Base-by-base conservation (phyloP, 1,140 invertebrate species). In the Megalopta genalis region DNA sequence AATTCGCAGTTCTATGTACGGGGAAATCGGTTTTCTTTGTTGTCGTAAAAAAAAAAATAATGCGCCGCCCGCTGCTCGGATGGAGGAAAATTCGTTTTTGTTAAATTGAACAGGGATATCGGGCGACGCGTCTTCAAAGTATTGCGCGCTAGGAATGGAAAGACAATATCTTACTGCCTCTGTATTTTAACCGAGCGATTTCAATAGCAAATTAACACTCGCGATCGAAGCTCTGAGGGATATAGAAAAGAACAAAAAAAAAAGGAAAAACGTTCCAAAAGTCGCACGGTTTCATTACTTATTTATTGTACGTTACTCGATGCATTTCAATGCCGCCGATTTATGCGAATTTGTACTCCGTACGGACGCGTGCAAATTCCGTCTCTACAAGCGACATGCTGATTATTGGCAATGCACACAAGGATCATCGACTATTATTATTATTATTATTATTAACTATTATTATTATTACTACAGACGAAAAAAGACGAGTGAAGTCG, bases 291-390 rank as follows among this genome's bases (percentile, higher is more conserved):
- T 27, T 21, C 42, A 46, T 46, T 46, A 42, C 18, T 68, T 80
- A 80, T 80, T 79, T 80, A 75, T 80, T 73, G 37, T 37, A 68
- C 27, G 25, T 66, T 75, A 46, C 54, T 66, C 23, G 39, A 60
- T 79, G 60, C 69, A 78, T 70, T 79, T 73, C 14, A 21, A 39
- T 54, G 52, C 46, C 25, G 27, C 25, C n/a, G 32, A 14, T 39
- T 52, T 21, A 74, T 14, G 23, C 23, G 39, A 59, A 54, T 54
- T 27, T 68, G 12, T 69, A 25, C 57, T 46, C 42, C 10, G 1
- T 12, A 60, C n/a, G 7, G n/a, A n/a, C n/a, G n/a, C n/a, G n/a
- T 27, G 54, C 3, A 32, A 59, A 32, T 52, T 39, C 27, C 16
- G 9, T 32, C 49, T 70, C 10, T 52, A n/a, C 1, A 21, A 77